phyloP scores from a whole-genome alignment of 2,113 vertebrate genomes.

The Shinisaurus crocodilurus region DNA sequence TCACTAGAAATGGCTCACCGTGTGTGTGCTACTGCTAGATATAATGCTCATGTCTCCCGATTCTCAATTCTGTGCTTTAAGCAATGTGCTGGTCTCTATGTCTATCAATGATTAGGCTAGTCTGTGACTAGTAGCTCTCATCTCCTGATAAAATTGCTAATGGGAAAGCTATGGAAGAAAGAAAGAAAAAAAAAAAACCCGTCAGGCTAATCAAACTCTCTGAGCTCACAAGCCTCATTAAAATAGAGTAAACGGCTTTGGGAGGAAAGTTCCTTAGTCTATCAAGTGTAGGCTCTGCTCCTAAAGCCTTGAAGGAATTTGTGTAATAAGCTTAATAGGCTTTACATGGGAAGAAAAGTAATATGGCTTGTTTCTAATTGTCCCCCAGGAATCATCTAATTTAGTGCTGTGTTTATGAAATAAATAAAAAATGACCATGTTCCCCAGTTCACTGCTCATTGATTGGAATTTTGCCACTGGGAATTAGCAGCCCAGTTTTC shows the following conservation, averaged over 20 bases:
- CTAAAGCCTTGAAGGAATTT: constrained; percentile 32
- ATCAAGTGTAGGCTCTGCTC: not conserved
- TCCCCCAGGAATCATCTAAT: constrained; percentile 41
- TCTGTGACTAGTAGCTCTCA: not conserved
- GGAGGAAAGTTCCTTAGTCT: constrained; percentile 22
- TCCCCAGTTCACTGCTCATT: constrained; percentile 27
- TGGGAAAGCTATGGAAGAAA: not conserved
- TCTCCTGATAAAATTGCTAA: constrained; percentile 2
- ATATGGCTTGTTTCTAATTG: constrained; percentile 44
- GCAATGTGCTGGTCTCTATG: not conserved
- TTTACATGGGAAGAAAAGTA: constrained; percentile 26
- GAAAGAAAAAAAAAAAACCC: not conserved
- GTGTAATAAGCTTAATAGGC: constrained; percentile 35
- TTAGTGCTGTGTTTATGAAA: constrained; percentile 35
- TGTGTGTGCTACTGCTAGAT: not conserved
- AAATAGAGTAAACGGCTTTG: constrained; percentile 16
- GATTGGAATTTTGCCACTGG: constrained; percentile 41
- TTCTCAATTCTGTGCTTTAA: constrained; percentile 4
- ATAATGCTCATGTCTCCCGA: not conserved
- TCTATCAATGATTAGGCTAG: not conserved
- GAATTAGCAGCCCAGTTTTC: constrained; percentile 21
- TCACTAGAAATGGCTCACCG: not conserved
- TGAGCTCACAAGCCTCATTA: constrained; percentile 16
- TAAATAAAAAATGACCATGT: constrained; percentile 43
- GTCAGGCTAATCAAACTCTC: constrained; percentile 3